Percentiles rank a stretch among this genome's conserved stretches.
phyloP scores from a whole-genome alignment of 1,140 invertebrate species.

The Helicoverpa armigera region DNA sequence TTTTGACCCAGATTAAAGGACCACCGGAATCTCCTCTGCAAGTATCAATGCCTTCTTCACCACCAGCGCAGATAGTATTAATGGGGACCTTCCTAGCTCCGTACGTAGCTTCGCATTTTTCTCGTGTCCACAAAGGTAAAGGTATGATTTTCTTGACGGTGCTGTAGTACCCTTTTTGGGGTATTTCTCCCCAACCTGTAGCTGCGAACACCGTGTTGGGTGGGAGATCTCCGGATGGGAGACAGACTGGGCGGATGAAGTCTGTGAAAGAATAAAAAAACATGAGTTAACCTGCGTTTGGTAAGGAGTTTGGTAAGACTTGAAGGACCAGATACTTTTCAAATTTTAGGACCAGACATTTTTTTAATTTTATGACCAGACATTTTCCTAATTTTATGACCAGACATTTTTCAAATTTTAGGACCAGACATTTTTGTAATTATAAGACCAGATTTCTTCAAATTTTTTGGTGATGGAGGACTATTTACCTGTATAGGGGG shows the following conservation, averaged over 20 bases:
- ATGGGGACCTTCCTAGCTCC: slow-evolving; percentile 42
- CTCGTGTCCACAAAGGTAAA: slow-evolving; percentile 64
- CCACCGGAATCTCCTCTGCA: slow-evolving; percentile 72
- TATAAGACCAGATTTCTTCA: not conserved
- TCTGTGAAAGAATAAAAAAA: slow-evolving; percentile 56
- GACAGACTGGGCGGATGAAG: slow-evolving; percentile 66
- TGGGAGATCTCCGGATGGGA: slow-evolving; percentile 53
- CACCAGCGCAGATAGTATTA: slow-evolving; percentile 64
- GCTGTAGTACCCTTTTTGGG: slow-evolving; percentile 68
- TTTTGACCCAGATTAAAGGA: slow-evolving; percentile 57
- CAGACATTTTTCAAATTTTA: not conserved
- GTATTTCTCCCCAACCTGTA: slow-evolving; percentile 89
- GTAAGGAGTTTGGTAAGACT: not conserved
- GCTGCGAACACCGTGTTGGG: slow-evolving; percentile 81
- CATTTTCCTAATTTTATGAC: not conserved
- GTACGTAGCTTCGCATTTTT: slow-evolving; percentile 82
- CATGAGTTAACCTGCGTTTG: not conserved
- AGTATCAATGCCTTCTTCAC: slow-evolving; percentile 58
- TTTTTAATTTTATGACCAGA: not conserved
- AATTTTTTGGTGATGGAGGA: not conserved
- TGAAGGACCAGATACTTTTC: not conserved
- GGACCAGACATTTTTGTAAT: not conserved
- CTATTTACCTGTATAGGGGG: slow-evolving; percentile 54
- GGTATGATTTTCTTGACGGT: slow-evolving; percentile 59
- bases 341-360: not conserved